Conservation (phyloP, 2,888 invertebrate species). For the Dynastes tityus region DNA sequence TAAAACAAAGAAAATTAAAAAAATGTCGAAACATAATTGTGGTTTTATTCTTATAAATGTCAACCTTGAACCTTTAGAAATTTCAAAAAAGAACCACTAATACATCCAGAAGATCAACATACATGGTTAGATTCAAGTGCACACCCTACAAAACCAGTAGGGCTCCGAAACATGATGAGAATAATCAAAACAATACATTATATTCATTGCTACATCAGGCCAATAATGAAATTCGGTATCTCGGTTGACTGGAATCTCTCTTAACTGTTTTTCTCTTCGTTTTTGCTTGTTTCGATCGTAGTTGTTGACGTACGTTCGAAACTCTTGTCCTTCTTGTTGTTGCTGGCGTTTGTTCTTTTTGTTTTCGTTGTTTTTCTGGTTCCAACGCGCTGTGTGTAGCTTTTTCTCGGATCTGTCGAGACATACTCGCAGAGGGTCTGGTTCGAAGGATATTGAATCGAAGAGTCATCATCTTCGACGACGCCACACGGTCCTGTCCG, state of each 20-base stretch:
- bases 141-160: slow-evolving; percentile 10
- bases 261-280: not conserved
- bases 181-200: slow-evolving; percentile 32
- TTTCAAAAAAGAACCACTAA: too few species aligned
- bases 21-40: too few species aligned
- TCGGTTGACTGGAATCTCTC: not conserved
- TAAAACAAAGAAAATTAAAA: too few species aligned
- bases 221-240: slow-evolving; percentile 22
- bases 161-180: slow-evolving; percentile 16
- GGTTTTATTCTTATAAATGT: too few species aligned
- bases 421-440: not conserved
- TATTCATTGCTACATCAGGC: slow-evolving; percentile 24
- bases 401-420: not conserved
- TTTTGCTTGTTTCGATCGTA: not conserved
- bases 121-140: not conserved
- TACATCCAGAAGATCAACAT: too few species aligned
- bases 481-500: not conserved
- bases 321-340: not conserved
- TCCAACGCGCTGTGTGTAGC: not conserved
- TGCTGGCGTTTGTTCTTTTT: slow-evolving; percentile 14
- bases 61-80: too few species aligned
- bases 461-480: slow-evolving; percentile 26
- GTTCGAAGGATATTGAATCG: slow-evolving; percentile 9
- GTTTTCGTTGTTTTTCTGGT: not conserved
- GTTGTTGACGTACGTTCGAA: not conserved